A percentile compares a stretch with the other conserved stretches of the same genome.
phyloP scores from a whole-genome alignment of 2,797 vertebrate genomes.

The Gymnoscopelus braueri region DNA sequence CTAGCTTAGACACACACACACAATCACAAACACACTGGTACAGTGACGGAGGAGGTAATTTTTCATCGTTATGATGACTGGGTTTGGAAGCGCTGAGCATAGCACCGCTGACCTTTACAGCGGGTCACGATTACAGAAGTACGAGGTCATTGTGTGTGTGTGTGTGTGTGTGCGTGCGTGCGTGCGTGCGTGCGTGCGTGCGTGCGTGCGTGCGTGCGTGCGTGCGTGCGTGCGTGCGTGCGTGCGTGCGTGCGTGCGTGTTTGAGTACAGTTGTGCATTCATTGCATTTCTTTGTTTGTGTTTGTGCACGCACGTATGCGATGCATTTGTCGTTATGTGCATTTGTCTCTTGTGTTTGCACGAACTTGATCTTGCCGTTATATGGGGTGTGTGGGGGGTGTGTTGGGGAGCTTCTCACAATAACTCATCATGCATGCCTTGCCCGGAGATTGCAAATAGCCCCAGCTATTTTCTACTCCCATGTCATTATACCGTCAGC shows the following conservation, averaged over 20 bases:
- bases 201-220: neutral
- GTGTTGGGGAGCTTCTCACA: neutral
- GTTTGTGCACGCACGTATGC: no score
- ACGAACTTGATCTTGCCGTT: constrained; percentile 16
- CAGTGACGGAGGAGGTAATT: constrained; percentile 44
- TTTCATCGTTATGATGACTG: constrained; percentile 58
- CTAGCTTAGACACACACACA: neutral
- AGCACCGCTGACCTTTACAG: constrained; percentile 51
- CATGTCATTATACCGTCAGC: constrained; percentile 56
- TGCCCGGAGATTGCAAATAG: constrained; percentile 18
- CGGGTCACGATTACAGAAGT: constrained; percentile 41
- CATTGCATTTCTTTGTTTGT: no score
- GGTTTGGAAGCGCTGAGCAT: constrained; percentile 27
- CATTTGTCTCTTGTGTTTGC: no score
- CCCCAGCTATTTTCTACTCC: constrained; percentile 41
- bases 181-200: constrained; percentile 1
- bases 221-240: constrained; percentile 4
- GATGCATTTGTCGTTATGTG: no score
- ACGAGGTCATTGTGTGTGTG: neutral
- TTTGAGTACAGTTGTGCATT: no score
- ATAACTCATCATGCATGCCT: constrained; percentile 43
- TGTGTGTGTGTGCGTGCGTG: constrained; percentile 6
- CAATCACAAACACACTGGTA: neutral
- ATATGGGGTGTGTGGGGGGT: neutral
- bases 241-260: neutral